These are phyloP conservation scores for Lycia hirtaria DNA, from an alignment of 2,888 invertebrate species.

Conservation along the genomic window DNA sequence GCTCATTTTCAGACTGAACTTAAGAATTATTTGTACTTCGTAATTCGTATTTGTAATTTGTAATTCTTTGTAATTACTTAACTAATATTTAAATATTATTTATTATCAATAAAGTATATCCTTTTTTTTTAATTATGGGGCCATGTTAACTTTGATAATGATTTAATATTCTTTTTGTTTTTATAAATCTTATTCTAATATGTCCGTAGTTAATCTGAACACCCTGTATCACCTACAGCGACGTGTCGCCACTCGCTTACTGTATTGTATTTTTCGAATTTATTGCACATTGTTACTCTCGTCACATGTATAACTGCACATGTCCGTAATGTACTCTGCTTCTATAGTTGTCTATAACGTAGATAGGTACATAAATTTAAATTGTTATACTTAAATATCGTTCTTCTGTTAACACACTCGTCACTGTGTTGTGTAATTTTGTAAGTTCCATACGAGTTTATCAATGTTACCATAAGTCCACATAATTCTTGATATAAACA, in stretches of 20 bases:
- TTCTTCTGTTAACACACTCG: not conserved
- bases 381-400: slow-evolving; percentile 26
- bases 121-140: too few species aligned
- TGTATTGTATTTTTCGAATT: slow-evolving; percentile 36
- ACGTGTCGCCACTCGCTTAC: slow-evolving; percentile 21
- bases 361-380: slow-evolving; percentile 34
- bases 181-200: slow-evolving; percentile 3
- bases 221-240: slow-evolving; percentile 14
- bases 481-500: slow-evolving; percentile 34
- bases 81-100: too few species aligned
- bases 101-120: too few species aligned
- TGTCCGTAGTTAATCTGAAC: not conserved
- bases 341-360: slow-evolving; percentile 34
- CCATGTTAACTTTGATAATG: too few species aligned
- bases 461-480: slow-evolving; percentile 20
- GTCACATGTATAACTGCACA: slow-evolving; percentile 31
- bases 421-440: slow-evolving; percentile 16
- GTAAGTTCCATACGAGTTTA: slow-evolving; percentile 15
- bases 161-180: too few species aligned
- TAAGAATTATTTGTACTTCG: too few species aligned
- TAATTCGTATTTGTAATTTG: too few species aligned
- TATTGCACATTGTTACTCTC: slow-evolving; percentile 36
- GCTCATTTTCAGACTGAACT: too few species aligned
- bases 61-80: too few species aligned
- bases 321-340: slow-evolving; percentile 36